phyloP scores from a whole-genome alignment of 1,140 invertebrate genomes.

The Plectus sambesii region DNA sequence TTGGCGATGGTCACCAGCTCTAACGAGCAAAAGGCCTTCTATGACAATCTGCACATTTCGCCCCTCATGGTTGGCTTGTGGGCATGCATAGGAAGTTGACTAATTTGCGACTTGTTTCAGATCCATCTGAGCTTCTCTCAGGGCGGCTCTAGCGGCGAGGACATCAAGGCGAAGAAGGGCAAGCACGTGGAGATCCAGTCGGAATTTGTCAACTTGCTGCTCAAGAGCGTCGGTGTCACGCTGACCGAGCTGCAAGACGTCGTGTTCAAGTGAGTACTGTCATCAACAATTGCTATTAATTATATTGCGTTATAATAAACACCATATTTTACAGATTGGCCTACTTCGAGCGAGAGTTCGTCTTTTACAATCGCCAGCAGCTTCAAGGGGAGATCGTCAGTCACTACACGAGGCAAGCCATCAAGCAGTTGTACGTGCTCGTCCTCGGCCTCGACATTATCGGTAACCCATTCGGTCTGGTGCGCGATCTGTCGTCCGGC shows the following conservation, averaged over 20 bases:
- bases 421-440: conserved; percentile 92
- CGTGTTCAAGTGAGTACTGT: conserved; percentile 95
- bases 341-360: conserved; percentile 79
- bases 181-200: conserved; percentile 44
- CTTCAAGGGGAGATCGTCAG: conserved; percentile 66
- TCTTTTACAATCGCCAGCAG: conserved; percentile 76
- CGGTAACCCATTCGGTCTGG: conserved; percentile 91
- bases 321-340: conserved; percentile 63
- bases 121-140: conserved; percentile 68
- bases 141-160: conserved; percentile 54
- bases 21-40: conserved; percentile 77
- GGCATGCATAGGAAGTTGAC: conserved; percentile 23
- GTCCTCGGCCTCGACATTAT: conserved; percentile 92
- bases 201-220: conserved; percentile 64
- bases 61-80: conserved; percentile 74
- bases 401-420: conserved; percentile 78
- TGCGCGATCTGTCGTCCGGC: conserved; percentile 81
- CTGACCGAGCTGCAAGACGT: conserved; percentile 84
- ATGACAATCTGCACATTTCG: conserved; percentile 86
- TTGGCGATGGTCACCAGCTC: conserved; percentile 36
- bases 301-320: no score
- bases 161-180: conserved; percentile 47
- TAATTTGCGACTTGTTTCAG: conserved; percentile 51
- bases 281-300: no score
- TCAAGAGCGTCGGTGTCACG: conserved; percentile 76